Percentiles rank a stretch among this genome's conserved stretches.
Evolutionary conservation across 2,113 vertebrate genomes (phyloP).

Genomic region (Ameiurus melas): DNA sequence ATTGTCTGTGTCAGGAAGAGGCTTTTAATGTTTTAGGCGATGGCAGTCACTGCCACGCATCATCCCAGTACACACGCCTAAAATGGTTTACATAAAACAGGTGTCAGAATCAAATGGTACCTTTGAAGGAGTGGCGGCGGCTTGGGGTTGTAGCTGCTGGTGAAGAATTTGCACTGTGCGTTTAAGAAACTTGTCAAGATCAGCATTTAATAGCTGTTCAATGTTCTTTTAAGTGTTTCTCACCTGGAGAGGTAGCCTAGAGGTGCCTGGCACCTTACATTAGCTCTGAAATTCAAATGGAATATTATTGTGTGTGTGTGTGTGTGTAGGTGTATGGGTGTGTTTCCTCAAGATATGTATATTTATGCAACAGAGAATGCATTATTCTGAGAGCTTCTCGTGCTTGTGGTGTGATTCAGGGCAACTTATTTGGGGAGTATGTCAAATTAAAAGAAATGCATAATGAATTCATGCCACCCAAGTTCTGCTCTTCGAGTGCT

Average conservation of each 20-base stretch:
- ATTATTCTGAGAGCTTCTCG: constrained; percentile 37
- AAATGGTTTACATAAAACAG: constrained; percentile 72
- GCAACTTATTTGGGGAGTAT: constrained; percentile 50
- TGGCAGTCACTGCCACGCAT: constrained; percentile 61
- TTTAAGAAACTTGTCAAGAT: constrained; percentile 77
- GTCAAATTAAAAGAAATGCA: constrained; percentile 46
- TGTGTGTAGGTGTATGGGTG: constrained; percentile 46
- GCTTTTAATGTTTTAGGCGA: constrained; percentile 67
- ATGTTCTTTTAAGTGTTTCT: constrained; percentile 66
- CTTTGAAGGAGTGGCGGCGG: constrained; percentile 57
- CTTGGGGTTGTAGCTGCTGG: constrained; percentile 58
- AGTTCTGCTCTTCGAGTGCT: constrained; percentile 30
- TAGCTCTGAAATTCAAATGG: constrained; percentile 74
- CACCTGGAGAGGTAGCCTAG: constrained; percentile 70
- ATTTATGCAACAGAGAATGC: constrained; percentile 49
- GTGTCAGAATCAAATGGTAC: constrained; percentile 74
- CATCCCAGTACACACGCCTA: constrained; percentile 60
- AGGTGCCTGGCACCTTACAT: constrained; percentile 71
- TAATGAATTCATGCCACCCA: constrained; percentile 38
- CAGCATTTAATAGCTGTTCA: constrained; percentile 74
- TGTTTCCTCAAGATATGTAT: constrained; percentile 48
- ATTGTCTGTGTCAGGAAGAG: constrained; percentile 70
- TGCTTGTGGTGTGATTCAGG: constrained; percentile 39
- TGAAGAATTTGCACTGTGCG: constrained; percentile 62
- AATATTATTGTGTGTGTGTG: constrained; percentile 57